Evolutionary conservation across 2,888 invertebrate species (phyloP).

Genomic region (Trachelus stipa): DNA sequence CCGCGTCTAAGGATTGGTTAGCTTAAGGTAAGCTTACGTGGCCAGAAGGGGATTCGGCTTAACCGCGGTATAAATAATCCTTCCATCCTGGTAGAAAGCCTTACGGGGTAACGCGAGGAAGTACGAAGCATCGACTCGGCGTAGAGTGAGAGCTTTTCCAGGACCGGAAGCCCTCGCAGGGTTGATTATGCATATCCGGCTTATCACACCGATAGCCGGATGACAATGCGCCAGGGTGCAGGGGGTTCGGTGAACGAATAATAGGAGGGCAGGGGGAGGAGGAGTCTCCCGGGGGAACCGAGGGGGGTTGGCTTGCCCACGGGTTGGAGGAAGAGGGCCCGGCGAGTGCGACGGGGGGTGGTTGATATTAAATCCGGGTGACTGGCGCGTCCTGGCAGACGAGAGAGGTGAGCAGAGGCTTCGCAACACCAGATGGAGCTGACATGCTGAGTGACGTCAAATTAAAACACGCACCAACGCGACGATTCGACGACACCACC

Average conservation of each 20-base stretch:
- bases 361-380: conserved; percentile 63
- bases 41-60: conserved; percentile 31
- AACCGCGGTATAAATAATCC: conserved; percentile 34
- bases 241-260: conserved; percentile 2
- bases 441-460: conserved; percentile 64
- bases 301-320: conserved; percentile 15
- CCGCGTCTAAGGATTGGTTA: conserved; percentile 39
- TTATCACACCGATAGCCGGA: conserved; percentile 32
- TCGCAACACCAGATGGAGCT: conserved; percentile 62
- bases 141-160: conserved; percentile 11
- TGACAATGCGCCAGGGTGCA: conserved; percentile 29
- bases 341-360: conserved; percentile 37
- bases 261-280: conserved; percentile 13
- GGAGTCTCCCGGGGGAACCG: conserved; percentile 17
- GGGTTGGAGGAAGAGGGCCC: conserved; percentile 19
- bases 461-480: conserved; percentile 63
- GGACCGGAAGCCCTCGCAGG: not conserved
- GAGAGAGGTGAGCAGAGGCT: conserved; percentile 36
- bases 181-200: conserved; percentile 45
- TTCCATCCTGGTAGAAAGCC: conserved; percentile 11
- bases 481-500: conserved; percentile 58
- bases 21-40: conserved; percentile 37
- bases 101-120: not conserved
- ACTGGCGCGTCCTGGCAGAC: conserved; percentile 58
- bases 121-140: conserved; percentile 7